Evolutionary conservation across 2,888 invertebrate species (phyloP).

Genomic region (Schizotus pectinicornis): DNA sequence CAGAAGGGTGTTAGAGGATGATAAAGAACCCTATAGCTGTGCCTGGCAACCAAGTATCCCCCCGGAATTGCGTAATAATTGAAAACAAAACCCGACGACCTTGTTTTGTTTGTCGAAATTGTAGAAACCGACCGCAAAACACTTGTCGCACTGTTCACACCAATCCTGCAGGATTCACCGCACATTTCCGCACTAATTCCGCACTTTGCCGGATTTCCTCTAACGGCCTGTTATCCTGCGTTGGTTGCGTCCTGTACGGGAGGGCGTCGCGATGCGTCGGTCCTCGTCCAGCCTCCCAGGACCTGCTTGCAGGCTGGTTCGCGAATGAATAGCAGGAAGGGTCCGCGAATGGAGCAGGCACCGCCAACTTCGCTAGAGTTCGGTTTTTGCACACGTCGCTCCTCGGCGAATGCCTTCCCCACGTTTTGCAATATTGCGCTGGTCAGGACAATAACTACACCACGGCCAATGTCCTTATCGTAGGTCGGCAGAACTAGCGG

Average conservation of each 20-base stretch:
- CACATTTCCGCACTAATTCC: not conserved
- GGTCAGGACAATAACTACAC: slow-evolving; percentile 50
- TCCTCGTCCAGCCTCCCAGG: slow-evolving; percentile 23
- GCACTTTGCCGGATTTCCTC: too few species aligned
- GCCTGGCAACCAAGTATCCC: too few species aligned
- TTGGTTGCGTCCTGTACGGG: too few species aligned
- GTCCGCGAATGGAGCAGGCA: slow-evolving; percentile 28
- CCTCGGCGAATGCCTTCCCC: slow-evolving; percentile 42
- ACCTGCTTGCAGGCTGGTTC: slow-evolving; percentile 46
- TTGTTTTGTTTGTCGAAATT: too few species aligned
- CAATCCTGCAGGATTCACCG: not conserved
- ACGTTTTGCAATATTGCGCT: slow-evolving; percentile 57
- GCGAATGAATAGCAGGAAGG: slow-evolving; percentile 46
- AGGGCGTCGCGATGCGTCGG: not conserved
- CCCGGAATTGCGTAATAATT: too few species aligned
- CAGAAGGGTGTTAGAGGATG: too few species aligned
- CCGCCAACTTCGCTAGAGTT: slow-evolving; percentile 45
- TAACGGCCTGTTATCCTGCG: too few species aligned
- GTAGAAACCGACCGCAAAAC: not conserved
- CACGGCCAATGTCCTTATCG: slow-evolving; percentile 57
- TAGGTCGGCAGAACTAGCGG: slow-evolving; percentile 54
- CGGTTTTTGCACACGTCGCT: slow-evolving; percentile 54
- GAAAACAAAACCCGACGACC: too few species aligned
- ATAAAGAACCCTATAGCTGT: too few species aligned
- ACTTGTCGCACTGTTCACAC: not conserved